Conservation (phyloP, 2,113 vertebrate genomes). For the Myrmecobius fasciatus region DNA sequence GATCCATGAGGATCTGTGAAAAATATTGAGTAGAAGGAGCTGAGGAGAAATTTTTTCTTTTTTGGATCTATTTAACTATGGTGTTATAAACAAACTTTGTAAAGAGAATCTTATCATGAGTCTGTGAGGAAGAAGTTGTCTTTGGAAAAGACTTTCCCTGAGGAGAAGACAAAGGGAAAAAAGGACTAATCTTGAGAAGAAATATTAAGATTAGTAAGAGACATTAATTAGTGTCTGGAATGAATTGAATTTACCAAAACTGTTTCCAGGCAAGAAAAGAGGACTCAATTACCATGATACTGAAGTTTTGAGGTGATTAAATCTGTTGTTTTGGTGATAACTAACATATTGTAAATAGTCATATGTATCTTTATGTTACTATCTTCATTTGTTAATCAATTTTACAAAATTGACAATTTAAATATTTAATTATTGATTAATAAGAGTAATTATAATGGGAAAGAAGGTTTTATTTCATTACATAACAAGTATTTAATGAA, state of each 20-base stretch:
- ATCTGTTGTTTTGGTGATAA: neutral
- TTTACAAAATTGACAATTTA: neutral
- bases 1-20: neutral
- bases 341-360: neutral
- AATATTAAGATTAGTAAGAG: neutral
- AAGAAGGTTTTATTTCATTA: neutral
- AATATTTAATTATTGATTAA: neutral
- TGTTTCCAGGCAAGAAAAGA: neutral
- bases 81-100: neutral
- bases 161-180: neutral
- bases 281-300: neutral
- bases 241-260: neutral
- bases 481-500: neutral
- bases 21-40: neutral
- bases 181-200: neutral
- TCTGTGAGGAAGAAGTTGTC: neutral
- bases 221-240: neutral
- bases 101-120: neutral
- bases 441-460: neutral
- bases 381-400: neutral
- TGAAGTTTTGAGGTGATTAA: neutral
- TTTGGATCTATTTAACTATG: neutral
- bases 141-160: neutral
- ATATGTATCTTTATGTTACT: neutral
- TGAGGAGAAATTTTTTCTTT: neutral